Conservation (phyloP, 2,888 invertebrate species). For the Agrotis clavis region DNA sequence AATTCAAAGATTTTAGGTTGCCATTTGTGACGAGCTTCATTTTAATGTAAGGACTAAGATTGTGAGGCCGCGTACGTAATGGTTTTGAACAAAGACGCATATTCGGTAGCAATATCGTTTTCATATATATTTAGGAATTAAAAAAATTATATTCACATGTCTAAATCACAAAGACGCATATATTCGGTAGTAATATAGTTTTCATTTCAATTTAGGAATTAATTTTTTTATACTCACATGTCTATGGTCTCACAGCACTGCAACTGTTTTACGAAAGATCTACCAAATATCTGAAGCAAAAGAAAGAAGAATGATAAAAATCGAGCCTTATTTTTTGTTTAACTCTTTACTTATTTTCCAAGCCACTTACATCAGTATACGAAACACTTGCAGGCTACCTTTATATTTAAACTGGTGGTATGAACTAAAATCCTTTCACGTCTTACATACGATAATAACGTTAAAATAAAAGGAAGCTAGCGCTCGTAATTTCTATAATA, state of each 20-base stretch:
- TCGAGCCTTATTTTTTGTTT: not conserved
- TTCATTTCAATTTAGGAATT: not conserved
- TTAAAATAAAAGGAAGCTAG: slow-evolving; percentile 61
- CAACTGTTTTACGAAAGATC: not conserved
- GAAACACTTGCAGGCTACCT: slow-evolving; percentile 26
- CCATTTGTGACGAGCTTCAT: slow-evolving; percentile 42
- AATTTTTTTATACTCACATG: not conserved
- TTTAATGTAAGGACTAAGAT: slow-evolving; percentile 30
- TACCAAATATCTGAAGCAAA: not conserved
- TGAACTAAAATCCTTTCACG: slow-evolving; percentile 42
- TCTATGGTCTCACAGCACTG: not conserved
- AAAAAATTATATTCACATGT: not conserved
- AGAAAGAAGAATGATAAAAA: not conserved
- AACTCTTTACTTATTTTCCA: not conserved
- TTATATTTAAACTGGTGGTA: slow-evolving; percentile 3
- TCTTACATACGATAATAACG: slow-evolving; percentile 50
- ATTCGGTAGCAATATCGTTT: not conserved
- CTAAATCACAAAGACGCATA: not conserved
- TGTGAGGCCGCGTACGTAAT: slow-evolving; percentile 14
- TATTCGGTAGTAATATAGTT: not conserved
- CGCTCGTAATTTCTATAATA: slow-evolving; percentile 70
- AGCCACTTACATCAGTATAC: not conserved
- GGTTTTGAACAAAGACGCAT: not conserved
- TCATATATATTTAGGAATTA: not conserved
- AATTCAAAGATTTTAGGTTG: slow-evolving; percentile 59